Evolutionary conservation across 53 echinoderm and acorn worm genomes (phyloP), one percentile per base, ranked within the genome.

Genomic region (Luidia sarsii): DNA sequence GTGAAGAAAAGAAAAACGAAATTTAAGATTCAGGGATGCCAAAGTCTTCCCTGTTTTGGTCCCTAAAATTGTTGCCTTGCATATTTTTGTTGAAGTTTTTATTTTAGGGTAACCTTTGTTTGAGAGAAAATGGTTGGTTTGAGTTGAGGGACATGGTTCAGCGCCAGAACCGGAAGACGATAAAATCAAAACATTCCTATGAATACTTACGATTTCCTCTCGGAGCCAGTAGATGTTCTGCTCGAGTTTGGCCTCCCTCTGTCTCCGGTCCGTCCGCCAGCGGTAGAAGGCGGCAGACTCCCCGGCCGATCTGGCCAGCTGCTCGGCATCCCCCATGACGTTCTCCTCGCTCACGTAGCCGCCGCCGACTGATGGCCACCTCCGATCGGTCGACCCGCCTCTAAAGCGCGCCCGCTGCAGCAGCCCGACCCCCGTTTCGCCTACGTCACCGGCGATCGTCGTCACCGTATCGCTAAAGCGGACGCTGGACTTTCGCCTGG

Each of bases 161-260:
- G 21, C 22, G 2, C 1, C 2, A 18, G 20, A 3, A 64, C 8
- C 18, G 10, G 2, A 22, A 20, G 43, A 39, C 22, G 2, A 39
- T n/a, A 9, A 66, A 37, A 66, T 7, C 13, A 64, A n/a, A 1
- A 66, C 37, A 2, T 45, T 39, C 15, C 15, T 31, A 34, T 37
- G 4, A 36, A 7, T 54, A 92, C 92, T 79, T 65, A 92, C 92
- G 15, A 92, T 92, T 87, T 92, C 92, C 13, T 82, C 79, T 24
- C 83, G 43, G n/a, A 92, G 67, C 92, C 92, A 92, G 22, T 64
- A 16, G 16, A 92, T 67, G 16, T 89, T 90, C 9, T 72, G 68
- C 32, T 86, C 82, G 83, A 92, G 70, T 59, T 82, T 61, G 34
- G 82, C 83, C 59, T 68, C 70, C 32, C 89, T 33, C 53, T 83